Conservation (phyloP, 2,113 vertebrate genomes). For the Cephalopholis sonnerati region DNA sequence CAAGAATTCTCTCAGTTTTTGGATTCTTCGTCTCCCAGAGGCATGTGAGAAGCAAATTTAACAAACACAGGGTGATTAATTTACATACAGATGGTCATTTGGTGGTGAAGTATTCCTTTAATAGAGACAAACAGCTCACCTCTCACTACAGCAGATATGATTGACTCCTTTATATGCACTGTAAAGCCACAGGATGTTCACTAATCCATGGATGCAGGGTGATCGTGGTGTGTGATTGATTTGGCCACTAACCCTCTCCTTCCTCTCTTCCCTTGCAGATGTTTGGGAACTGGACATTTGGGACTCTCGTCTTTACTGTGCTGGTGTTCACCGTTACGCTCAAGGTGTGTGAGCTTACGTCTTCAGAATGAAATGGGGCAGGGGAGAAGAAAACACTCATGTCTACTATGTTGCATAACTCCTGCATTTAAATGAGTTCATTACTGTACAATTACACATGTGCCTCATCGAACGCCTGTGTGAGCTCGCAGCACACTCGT, state of each 20-base stretch:
- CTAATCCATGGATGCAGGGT: constrained; percentile 13
- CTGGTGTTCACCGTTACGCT: constrained; percentile 96
- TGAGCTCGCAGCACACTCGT: neutral
- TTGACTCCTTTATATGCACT: neutral
- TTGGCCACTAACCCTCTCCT: constrained; percentile 25
- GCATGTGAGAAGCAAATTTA: no score
- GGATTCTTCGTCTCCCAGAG: no score
- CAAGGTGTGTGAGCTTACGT: constrained; percentile 86
- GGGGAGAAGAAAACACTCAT: neutral
- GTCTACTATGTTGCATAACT: constrained; percentile 5
- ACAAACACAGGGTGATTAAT: no score
- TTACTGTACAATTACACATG: neutral
- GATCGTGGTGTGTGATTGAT: neutral
- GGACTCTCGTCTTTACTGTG: constrained; percentile 96
- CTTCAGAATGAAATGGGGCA: neutral
- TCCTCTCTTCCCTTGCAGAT: constrained; percentile 82
- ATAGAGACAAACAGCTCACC: no score
- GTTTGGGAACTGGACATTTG: constrained; percentile 99
- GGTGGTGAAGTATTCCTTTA: no score
- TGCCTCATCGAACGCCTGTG: neutral
- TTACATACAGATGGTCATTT: no score
- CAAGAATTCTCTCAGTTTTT: no score
- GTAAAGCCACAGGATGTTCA: constrained; percentile 9
- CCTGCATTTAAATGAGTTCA: neutral
- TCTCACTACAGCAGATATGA: no score